These are phyloP conservation scores for Acanthosoma haemorrhoidale DNA, from an alignment of 2,888 invertebrate genomes.

Conservation along the genomic window DNA sequence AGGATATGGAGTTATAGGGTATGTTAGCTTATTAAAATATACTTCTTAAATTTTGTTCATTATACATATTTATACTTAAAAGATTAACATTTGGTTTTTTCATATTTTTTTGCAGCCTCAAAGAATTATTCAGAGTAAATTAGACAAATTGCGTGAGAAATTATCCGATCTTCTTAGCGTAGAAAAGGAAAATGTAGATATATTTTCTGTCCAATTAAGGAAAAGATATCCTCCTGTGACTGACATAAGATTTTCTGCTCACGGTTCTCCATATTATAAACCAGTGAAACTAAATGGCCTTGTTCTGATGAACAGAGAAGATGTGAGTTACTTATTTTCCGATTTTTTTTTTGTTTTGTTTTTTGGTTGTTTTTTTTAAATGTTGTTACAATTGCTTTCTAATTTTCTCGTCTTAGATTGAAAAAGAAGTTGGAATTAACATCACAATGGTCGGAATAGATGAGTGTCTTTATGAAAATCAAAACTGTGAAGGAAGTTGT, in stretches of 20 bases:
- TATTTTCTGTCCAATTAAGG: constrained; percentile 90
- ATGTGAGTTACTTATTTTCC: constrained; percentile 48
- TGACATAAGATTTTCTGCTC: constrained; percentile 89
- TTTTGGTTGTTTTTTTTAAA: background rate
- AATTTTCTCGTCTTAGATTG: constrained; percentile 55
- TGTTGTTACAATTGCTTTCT: background rate
- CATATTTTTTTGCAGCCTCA: constrained; percentile 53
- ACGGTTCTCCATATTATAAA: constrained; percentile 92
- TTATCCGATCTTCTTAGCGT: constrained; percentile 79
- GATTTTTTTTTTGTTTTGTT: background rate
- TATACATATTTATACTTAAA: background rate
- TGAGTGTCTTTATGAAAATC: constrained; percentile 89
- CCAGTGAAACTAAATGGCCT: constrained; percentile 91
- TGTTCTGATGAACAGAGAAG: constrained; percentile 85
- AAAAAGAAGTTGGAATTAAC: constrained; percentile 87
- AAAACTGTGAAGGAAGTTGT: constrained; percentile 93
- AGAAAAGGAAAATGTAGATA: constrained; percentile 83
- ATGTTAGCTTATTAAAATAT: constrained; percentile 15
- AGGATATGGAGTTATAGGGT: constrained; percentile 85
- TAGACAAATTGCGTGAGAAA: constrained; percentile 83
- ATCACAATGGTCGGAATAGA: constrained; percentile 98
- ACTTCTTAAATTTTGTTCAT: background rate
- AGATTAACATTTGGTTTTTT: background rate
- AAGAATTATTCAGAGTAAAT: constrained; percentile 76
- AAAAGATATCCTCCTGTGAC: constrained; percentile 82